Evolutionary conservation across 2,888 invertebrate genomes (phyloP).

Genomic region (Ecliptopera silaceata): DNA sequence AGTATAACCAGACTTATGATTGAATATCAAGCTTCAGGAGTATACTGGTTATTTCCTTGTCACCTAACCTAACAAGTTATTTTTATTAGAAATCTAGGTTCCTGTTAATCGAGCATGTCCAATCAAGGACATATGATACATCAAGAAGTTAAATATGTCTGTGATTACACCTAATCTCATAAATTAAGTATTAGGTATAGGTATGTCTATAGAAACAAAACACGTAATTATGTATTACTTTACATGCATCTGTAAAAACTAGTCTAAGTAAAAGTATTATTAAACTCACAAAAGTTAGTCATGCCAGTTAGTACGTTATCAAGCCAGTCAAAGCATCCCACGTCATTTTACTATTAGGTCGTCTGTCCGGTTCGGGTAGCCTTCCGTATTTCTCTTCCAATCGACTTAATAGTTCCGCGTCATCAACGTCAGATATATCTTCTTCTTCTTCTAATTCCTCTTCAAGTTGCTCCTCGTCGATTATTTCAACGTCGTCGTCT

Average conservation of each 20-base stretch:
- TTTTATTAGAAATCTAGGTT: too few species aligned
- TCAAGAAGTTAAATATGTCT: too few species aligned
- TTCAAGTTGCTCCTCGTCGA: slow-evolving; percentile 74
- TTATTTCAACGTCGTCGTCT: slow-evolving; percentile 74
- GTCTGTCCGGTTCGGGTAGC: slow-evolving; percentile 81
- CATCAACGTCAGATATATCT: slow-evolving; percentile 86
- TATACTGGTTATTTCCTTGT: too few species aligned
- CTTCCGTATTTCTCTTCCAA: slow-evolving; percentile 89
- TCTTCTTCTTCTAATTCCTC: slow-evolving; percentile 76
- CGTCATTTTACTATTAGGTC: slow-evolving; percentile 67
- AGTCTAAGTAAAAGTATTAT: neutral
- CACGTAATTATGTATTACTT: too few species aligned
- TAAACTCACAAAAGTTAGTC: slow-evolving; percentile 74
- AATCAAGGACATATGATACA: too few species aligned
- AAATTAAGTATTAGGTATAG: too few species aligned
- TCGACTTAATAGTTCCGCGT: slow-evolving; percentile 86
- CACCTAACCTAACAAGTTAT: too few species aligned
- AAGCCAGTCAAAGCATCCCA: slow-evolving; percentile 43
- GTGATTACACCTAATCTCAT: too few species aligned
- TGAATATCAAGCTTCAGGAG: too few species aligned
- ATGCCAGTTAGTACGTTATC: slow-evolving; percentile 47
- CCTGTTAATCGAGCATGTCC: too few species aligned
- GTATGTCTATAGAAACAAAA: too few species aligned
- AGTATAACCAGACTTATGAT: too few species aligned
- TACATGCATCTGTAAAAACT: neutral